Conservation (phyloP, 2,797 vertebrate genomes). For the Aotus griseimembra region DNA sequence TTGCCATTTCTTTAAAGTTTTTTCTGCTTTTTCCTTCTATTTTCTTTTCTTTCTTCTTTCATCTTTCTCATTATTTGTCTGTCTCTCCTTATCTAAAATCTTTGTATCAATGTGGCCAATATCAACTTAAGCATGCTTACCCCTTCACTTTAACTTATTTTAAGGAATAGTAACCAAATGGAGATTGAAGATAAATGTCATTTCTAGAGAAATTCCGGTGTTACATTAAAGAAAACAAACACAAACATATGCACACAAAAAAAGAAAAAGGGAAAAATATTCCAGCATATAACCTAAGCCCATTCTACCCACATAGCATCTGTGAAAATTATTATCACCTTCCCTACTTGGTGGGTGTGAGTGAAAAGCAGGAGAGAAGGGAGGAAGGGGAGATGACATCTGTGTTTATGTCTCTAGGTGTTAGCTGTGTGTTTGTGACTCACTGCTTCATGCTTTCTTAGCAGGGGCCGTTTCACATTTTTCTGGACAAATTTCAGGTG, state of each 20-base stretch:
- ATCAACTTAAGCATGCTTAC: background rate
- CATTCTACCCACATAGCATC: background rate
- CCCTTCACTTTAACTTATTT: background rate
- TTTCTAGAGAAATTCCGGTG: too few species aligned
- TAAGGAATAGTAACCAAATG: background rate
- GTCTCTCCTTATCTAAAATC: background rate
- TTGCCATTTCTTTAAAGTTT: background rate
- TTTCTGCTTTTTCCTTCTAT: background rate
- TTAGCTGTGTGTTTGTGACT: slow-evolving; percentile 19
- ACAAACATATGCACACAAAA: background rate
- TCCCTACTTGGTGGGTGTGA: background rate
- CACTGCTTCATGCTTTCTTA: background rate
- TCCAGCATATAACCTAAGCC: background rate
- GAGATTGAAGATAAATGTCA: background rate
- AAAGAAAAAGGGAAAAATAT: background rate
- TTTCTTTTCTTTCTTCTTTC: background rate
- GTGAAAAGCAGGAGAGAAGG: background rate
- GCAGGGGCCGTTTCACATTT: background rate
- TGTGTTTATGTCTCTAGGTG: slow-evolving; percentile 1
- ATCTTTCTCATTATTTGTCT: background rate
- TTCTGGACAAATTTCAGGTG: background rate
- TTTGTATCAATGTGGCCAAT: background rate
- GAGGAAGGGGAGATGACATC: background rate
- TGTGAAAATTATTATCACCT: background rate
- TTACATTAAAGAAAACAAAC: too few species aligned